Evolutionary conservation across 2,888 invertebrate genomes (phyloP), one percentile per base, ranked within the genome.

Genomic region (Drosophila monieri): DNA sequence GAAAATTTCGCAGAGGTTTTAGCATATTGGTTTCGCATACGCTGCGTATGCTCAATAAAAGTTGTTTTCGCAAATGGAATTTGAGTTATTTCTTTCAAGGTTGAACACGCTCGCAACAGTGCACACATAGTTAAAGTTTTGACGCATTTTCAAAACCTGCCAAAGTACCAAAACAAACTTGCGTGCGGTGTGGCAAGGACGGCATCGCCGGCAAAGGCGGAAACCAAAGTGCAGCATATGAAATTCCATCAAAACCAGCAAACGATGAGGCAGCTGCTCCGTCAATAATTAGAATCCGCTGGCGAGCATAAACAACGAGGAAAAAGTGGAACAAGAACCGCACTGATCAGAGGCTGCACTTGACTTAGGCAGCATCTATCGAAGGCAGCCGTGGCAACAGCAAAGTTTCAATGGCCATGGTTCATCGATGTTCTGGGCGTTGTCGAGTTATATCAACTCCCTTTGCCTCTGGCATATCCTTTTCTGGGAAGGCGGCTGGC

Each of bases 201-300:
- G 32, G 30, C 30, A 10, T 10, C 10, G 35, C 6, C n/a, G n/a
- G 35, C 35, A 46, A 59, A 75, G 58, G 32, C 64, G 73, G 64
- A 76, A 72, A 14, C 77, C 54, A 65, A 55, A 76, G 74, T 80
- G 78, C 78, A 72, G 61, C 58, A 73, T 74, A 80, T 80, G 77
- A 81, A 81, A 76, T 87, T 85, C 69, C 74, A 80, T 83, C 78
- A 75, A 70, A 62, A 72, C 80, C 80, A 81, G 73, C 77, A 76
- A 61, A 56, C 43, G 44, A 37, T 46, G 37, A 66, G 48, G 58
- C 67, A 67, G 72, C 72, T 78, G 81, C 74, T 73, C 60, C 76
- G 73, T 64, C 77, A 80, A 86, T 88, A 88, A 86, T 84, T 88
- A 86, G 78, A 78, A 79, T 79, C 87, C 83, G 65, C 71, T 73